Conservation (phyloP, 2,113 vertebrate genomes). For the Nibea albiflora region DNA sequence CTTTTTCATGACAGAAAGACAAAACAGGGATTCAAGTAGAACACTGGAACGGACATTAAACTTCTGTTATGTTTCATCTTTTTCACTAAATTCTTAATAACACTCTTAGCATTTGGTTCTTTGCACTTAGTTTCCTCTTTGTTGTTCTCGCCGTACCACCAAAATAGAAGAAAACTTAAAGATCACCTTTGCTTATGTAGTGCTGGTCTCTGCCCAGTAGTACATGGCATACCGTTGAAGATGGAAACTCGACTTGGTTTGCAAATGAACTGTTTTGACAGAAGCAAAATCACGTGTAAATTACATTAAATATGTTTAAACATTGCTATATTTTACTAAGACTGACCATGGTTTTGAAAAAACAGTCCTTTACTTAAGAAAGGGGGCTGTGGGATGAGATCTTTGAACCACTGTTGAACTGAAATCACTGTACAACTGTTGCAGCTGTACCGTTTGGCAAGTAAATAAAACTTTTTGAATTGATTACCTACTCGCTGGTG, state of each 20-base stretch:
- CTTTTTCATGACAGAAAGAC: slow-evolving; percentile 1
- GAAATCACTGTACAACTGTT: slow-evolving; percentile 77
- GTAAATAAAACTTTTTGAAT: slow-evolving; percentile 80
- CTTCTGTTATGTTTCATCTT: neutral
- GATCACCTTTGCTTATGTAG: slow-evolving; percentile 5
- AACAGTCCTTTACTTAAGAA: slow-evolving; percentile 23
- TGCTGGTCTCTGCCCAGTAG: slow-evolving; percentile 25
- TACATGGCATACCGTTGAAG: slow-evolving; percentile 19
- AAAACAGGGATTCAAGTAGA: neutral
- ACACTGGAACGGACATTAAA: slow-evolving; percentile 3
- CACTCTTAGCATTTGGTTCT: slow-evolving; percentile 60
- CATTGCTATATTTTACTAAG: slow-evolving; percentile 75
- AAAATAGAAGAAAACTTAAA: slow-evolving; percentile 15
- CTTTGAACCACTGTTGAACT: slow-evolving; percentile 59
- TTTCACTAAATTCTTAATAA: slow-evolving; percentile 12
- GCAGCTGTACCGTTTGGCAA: slow-evolving; percentile 79
- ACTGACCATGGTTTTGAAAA: slow-evolving; percentile 65
- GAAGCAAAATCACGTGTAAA: slow-evolving; percentile 18
- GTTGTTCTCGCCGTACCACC: slow-evolving; percentile 13
- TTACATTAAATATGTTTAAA: slow-evolving; percentile 50
- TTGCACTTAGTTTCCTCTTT: slow-evolving; percentile 58
- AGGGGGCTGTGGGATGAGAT: slow-evolving; percentile 32
- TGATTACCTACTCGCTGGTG: slow-evolving; percentile 19
- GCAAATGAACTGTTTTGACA: slow-evolving; percentile 18
- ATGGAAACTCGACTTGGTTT: slow-evolving; percentile 18